These are phyloP conservation scores for Sander lucioperca DNA, from an alignment of 2,113 vertebrate species.

Conservation along the genomic window DNA sequence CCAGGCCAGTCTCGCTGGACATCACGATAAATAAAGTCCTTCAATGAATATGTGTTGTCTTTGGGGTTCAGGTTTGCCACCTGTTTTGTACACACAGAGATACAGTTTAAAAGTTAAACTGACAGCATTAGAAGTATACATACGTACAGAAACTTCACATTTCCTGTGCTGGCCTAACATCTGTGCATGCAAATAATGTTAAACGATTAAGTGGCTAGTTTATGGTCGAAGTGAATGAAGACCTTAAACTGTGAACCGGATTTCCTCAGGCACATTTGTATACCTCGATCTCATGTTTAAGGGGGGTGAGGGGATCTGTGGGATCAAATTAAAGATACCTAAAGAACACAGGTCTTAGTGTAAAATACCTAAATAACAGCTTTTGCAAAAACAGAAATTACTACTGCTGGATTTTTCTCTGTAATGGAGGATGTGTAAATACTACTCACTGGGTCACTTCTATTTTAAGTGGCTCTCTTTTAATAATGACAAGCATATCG, in stretches of 20 bases:
- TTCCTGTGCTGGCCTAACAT: conserved; percentile 57
- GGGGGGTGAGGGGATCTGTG: not conserved
- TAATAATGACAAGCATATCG: not conserved
- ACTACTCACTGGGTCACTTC: not conserved
- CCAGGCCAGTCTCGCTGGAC: conserved; percentile 94
- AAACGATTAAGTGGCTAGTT: conserved; percentile 23
- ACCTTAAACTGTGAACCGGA: conserved; percentile 12
- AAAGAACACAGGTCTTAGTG: not conserved
- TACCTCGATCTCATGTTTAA: conserved; percentile 6
- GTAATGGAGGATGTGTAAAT: not conserved
- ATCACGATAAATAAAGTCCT: conserved; percentile 91
- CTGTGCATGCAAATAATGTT: conserved; percentile 64
- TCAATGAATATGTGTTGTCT: conserved; percentile 92
- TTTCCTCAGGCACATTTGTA: conserved; percentile 28
- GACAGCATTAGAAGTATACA: not conserved
- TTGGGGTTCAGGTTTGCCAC: conserved; percentile 92
- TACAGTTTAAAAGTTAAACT: conserved; percentile 26
- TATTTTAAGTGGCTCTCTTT: not conserved
- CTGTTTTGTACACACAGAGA: conserved; percentile 71
- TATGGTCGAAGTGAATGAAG: conserved; percentile 42
- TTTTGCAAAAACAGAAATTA: not conserved
- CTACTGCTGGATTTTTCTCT: not conserved
- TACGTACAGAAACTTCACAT: conserved; percentile 40
- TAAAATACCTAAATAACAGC: not conserved
- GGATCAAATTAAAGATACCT: not conserved